These are phyloP conservation scores for Xyrauchen texanus DNA, from an alignment of 2,113 vertebrate genomes.

Conservation along the genomic window DNA sequence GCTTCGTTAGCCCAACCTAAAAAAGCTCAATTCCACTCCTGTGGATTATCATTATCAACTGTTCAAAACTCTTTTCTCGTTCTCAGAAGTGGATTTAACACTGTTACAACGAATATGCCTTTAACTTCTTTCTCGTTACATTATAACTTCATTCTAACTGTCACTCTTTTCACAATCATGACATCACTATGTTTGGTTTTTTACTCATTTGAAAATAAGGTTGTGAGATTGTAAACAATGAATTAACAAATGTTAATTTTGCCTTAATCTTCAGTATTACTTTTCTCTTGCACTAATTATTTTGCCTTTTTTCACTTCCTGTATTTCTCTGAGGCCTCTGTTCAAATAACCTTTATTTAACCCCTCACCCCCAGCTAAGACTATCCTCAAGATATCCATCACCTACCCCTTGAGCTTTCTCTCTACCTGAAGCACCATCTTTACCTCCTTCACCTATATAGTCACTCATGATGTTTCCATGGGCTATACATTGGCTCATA, in stretches of 20 bases:
- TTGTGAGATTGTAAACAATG: neutral
- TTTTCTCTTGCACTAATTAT: too few relatives aligned
- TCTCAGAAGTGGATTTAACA: too few relatives aligned
- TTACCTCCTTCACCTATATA: neutral
- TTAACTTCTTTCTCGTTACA: too few relatives aligned
- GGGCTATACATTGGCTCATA: too few relatives aligned
- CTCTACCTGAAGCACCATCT: neutral
- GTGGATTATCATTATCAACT: neutral
- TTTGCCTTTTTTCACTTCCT: neutral
- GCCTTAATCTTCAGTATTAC: too few relatives aligned
- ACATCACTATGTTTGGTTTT: too few relatives aligned
- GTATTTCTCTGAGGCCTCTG: neutral
- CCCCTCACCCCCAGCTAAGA: neutral
- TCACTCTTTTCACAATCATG: too few relatives aligned
- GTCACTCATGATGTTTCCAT: too few relatives aligned
- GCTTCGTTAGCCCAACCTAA: neutral
- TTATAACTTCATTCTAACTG: too few relatives aligned
- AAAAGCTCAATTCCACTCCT: neutral
- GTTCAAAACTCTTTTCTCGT: neutral
- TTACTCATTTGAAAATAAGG: neutral
- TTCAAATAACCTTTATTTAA: neutral
- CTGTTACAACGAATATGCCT: too few relatives aligned
- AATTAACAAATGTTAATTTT: too few relatives aligned
- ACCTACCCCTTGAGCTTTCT: neutral
- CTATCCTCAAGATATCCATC: neutral